Percentiles rank a stretch among this genome's conserved stretches.
These are phyloP conservation scores for Cacatua alba DNA, from an alignment of 2,113 vertebrate genomes.

Conservation along the genomic window DNA sequence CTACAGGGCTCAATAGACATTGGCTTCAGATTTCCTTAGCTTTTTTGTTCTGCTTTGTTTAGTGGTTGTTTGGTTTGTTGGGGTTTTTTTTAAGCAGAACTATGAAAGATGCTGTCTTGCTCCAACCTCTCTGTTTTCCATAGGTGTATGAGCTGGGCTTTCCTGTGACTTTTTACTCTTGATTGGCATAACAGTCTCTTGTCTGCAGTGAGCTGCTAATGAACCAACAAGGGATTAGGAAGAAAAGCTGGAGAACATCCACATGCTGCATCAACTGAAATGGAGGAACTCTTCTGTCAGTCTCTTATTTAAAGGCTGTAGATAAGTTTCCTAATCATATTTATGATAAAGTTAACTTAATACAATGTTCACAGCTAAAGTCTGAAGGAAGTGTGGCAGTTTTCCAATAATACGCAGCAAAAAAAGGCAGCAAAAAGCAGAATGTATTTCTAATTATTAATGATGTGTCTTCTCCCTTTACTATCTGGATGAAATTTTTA, in stretches of 20 bases:
- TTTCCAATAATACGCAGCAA: neutral
- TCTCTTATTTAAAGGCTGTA: neutral
- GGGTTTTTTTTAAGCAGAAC: neutral
- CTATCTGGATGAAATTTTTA: neutral
- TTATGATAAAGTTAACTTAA: neutral
- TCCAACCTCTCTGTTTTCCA: slow-evolving; percentile 20
- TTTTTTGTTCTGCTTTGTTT: neutral
- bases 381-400: neutral
- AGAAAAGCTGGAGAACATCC: slow-evolving; percentile 2
- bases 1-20: neutral
- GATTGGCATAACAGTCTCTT: neutral
- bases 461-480: neutral
- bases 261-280: slow-evolving; percentile 23
- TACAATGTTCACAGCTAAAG: neutral
- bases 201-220: slow-evolving; percentile 48
- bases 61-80: neutral
- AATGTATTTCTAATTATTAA: neutral
- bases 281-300: slow-evolving; percentile 25
- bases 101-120: neutral
- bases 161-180: slow-evolving; percentile 4
- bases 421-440: neutral
- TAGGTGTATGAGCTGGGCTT: neutral
- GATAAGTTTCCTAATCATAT: neutral
- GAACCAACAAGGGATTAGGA: slow-evolving; percentile 47
- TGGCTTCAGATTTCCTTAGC: neutral